Evolutionary conservation across 2,113 vertebrate species (phyloP), one percentile per base, ranked within the genome.

Genomic region (Nicator chloris): DNA sequence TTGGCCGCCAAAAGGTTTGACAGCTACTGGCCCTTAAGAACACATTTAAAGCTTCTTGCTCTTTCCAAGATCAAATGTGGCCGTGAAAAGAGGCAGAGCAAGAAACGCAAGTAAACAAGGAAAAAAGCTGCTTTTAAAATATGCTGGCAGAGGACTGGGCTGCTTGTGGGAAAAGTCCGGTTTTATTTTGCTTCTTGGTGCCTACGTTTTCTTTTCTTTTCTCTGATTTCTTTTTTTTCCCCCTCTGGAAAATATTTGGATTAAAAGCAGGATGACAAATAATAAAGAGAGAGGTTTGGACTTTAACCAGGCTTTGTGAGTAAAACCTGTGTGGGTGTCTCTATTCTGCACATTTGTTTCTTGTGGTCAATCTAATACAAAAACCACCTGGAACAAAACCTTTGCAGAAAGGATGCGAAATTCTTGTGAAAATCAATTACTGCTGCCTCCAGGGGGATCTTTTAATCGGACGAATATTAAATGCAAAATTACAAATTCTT

Each of bases 11-110:
- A 99, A 99, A 98, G 99, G 98, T 98, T 98, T 99, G 99, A 99
- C 99, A 99, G 99, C 99, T 99, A 98, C 98, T 98, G 98, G 99
- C 99, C 99, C 98, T 98, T 98, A 98, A 98, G 99, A 99, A 99
- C 98, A 99, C 99, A 98, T 99, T 99, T 99, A 98, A 99, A 98
- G 98, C 98, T 99, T 98, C 98, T 96, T 98, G 98, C 98, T 98
- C 98, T 98, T 98, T 98, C 98, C 98, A 97, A 98, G 98, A 99
- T 99, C 98, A 99, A 98, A 99, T 98, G 98, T 98, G 98, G 97
- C 98, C 92, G 96, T 98, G 98, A 98, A 98, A 98, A 98, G 98
- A 98, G 97, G 97, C 97, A 96, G 96, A 98, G 97, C 97, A 96
- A 98, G 95, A 98, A 98, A 98, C 95, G 96, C 98, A 97, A 98